A percentile compares a stretch with the other conserved stretches of the same genome.
Evolutionary conservation across 2,113 vertebrate genomes (phyloP).

Genomic region (Stictonetta naevosa): DNA sequence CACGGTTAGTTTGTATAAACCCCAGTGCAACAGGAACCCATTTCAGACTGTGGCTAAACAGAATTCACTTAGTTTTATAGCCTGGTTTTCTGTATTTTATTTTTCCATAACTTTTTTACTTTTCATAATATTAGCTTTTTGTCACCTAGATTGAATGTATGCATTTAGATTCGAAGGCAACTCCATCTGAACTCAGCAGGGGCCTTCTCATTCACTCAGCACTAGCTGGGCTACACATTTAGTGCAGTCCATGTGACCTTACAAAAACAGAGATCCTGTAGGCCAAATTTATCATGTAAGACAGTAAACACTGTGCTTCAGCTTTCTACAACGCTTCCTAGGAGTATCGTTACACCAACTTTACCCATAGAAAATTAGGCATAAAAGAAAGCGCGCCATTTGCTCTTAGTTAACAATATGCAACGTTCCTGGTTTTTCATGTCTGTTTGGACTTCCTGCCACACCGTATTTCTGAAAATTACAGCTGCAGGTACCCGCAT

Average conservation of each 20-base stretch:
- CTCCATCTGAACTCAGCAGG: not conserved
- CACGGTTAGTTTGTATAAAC: not conserved
- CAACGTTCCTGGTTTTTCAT: not conserved
- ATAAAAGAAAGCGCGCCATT: not conserved
- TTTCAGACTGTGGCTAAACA: not conserved
- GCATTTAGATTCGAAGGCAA: not conserved
- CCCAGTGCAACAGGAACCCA: not conserved
- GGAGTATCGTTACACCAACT: not conserved
- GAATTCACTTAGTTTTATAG: not conserved
- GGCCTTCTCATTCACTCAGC: not conserved
- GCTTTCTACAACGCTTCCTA: not conserved
- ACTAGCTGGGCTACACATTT: not conserved
- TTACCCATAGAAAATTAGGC: not conserved
- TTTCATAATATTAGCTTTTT: not conserved
- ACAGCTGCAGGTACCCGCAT: accelerated
- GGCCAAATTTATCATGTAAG: not conserved
- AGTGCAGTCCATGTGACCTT: not conserved
- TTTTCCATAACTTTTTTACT: not conserved
- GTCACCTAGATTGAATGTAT: not conserved
- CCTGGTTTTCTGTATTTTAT: not conserved
- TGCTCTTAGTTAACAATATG: not conserved
- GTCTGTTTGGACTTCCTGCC: not conserved
- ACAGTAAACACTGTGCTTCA: not conserved
- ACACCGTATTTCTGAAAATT: not conserved
- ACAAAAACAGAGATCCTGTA: not conserved